Evolutionary conservation across 2,113 vertebrate species (phyloP).

Genomic region (Pteronura brasiliensis): DNA sequence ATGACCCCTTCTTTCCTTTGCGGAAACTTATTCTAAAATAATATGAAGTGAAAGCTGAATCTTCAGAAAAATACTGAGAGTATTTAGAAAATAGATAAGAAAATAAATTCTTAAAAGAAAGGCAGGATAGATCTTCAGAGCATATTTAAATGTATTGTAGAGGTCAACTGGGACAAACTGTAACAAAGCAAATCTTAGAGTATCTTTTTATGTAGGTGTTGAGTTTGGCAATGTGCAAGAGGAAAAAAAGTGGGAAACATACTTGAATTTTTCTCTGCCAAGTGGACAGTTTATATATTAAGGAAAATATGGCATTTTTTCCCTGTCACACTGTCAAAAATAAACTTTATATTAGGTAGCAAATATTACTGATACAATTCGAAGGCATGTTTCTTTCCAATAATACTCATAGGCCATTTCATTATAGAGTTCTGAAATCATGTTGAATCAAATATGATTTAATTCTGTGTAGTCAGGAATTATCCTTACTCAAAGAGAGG

Average conservation of each 20-base stretch:
- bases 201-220: not conserved
- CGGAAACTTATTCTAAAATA: not conserved
- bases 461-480: not conserved
- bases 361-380: not conserved
- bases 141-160: not conserved
- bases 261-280: not conserved
- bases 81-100: conserved; percentile 18
- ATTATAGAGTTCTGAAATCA: not conserved
- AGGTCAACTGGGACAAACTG: not conserved
- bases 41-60: not conserved
- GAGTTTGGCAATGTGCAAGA: not conserved
- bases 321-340: not conserved
- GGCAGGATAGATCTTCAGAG: not conserved
- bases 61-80: not conserved
- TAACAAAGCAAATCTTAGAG: not conserved
- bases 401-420: not conserved
- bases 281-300: not conserved
- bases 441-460: not conserved
- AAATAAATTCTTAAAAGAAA: not conserved
- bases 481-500: not conserved
- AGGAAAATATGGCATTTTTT: not conserved
- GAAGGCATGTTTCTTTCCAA: not conserved
- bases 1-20: not conserved
- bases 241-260: not conserved
- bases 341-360: not conserved